phyloP scores from a whole-genome alignment of 1,140 invertebrate species.

The Drosophila baimaii region DNA sequence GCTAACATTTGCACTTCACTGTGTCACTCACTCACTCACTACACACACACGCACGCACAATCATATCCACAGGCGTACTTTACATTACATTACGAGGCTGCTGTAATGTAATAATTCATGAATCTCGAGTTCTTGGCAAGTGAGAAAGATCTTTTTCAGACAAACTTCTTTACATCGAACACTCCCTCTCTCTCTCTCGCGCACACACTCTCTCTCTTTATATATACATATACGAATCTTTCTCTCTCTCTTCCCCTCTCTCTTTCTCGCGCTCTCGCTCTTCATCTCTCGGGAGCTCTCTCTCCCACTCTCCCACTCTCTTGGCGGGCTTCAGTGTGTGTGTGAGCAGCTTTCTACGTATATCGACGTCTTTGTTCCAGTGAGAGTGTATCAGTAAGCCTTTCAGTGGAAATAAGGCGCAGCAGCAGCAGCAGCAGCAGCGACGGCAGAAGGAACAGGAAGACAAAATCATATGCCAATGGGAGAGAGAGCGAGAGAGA shows the following conservation, averaged over 20 bases:
- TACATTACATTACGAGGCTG: slow-evolving; percentile 6
- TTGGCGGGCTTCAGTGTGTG: neutral
- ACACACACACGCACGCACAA: slow-evolving; percentile 6
- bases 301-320: slow-evolving; percentile 2
- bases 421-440: slow-evolving; percentile 32
- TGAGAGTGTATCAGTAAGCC: slow-evolving; percentile 30
- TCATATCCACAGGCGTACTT: slow-evolving; percentile 11
- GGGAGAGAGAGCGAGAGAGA: slow-evolving; percentile 3
- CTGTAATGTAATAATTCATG: slow-evolving; percentile 28
- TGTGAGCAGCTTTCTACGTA: slow-evolving; percentile 40
- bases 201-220: slow-evolving; percentile 1
- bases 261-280: slow-evolving; percentile 4
- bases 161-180: slow-evolving; percentile 39
- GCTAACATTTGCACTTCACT: slow-evolving; percentile 47
- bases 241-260: neutral
- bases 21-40: slow-evolving; percentile 15
- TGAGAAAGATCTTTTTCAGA: slow-evolving; percentile 44
- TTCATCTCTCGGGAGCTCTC: neutral
- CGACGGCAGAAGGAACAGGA: slow-evolving; percentile 23
- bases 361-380: slow-evolving; percentile 31
- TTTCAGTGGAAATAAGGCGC: slow-evolving; percentile 75
- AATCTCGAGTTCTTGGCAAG: slow-evolving; percentile 54
- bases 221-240: slow-evolving; percentile 2
- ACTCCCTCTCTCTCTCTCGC: slow-evolving; percentile 36
- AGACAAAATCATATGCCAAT: slow-evolving; percentile 35